Evolutionary conservation across 2,113 vertebrate genomes (phyloP).

Genomic region (Micromys minutus): DNA sequence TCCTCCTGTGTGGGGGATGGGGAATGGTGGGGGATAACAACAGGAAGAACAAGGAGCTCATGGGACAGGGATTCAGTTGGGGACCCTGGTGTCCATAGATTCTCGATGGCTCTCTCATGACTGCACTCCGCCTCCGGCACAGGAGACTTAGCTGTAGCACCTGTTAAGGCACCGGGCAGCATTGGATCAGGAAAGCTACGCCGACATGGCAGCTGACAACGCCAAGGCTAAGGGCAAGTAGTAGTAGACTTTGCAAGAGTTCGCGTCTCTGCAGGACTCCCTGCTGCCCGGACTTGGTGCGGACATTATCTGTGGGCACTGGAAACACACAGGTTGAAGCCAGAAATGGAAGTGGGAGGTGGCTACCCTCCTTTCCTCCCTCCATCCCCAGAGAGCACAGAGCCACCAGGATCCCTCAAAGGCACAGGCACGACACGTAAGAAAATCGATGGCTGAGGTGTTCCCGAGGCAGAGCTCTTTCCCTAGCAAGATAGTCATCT

Average conservation of each 20-base stretch:
- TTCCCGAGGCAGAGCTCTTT: neutral
- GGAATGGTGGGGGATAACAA: neutral
- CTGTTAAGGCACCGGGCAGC: neutral
- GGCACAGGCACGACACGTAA: neutral
- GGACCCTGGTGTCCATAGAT: neutral
- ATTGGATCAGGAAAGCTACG: neutral
- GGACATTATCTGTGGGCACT: neutral
- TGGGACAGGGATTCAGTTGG: neutral
- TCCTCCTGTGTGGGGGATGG: fast-evolving
- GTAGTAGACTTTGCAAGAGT: neutral
- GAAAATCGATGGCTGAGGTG: neutral
- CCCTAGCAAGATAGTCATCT: neutral
- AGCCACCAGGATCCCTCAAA: neutral
- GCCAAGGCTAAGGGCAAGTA: neutral
- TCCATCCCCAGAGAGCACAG: neutral
- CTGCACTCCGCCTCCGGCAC: neutral
- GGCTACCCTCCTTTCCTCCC: neutral
- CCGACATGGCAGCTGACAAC: neutral
- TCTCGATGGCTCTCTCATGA: neutral
- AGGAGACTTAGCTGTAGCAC: neutral
- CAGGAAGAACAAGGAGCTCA: neutral
- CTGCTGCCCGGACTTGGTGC: fast-evolving
- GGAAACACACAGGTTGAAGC: neutral
- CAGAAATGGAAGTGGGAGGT: neutral
- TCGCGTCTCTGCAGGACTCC: neutral